Evolutionary conservation across 2,797 vertebrate genomes (phyloP).

Genomic region (Propithecus deckenii): DNA sequence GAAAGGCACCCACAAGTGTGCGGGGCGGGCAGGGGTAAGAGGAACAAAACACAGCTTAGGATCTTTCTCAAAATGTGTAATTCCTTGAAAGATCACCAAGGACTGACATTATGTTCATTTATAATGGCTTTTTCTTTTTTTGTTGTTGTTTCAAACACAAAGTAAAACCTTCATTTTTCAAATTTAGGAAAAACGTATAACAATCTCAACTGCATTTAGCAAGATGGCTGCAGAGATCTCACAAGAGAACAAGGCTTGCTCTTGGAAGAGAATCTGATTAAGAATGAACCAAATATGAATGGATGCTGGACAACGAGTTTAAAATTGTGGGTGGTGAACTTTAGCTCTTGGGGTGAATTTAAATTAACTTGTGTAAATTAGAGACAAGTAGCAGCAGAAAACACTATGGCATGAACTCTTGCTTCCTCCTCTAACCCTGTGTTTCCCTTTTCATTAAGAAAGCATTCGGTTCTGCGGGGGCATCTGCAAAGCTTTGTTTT

Average conservation of each 20-base stretch:
- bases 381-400: constrained; percentile 17
- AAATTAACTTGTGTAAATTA: constrained; percentile 40
- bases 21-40: neutral
- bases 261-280: constrained; percentile 23
- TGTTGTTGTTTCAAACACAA: neutral
- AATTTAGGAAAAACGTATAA: neutral
- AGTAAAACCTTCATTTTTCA: constrained; percentile 3
- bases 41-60: neutral
- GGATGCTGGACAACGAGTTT: constrained; percentile 2
- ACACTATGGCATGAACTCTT: neutral
- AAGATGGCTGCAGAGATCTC: neutral
- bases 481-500: neutral
- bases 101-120: neutral
- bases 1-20: neutral
- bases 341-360: neutral
- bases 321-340: neutral
- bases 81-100: neutral
- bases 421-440: neutral
- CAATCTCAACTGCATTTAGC: neutral
- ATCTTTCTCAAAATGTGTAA: neutral
- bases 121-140: neutral
- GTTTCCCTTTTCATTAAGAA: neutral
- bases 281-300: neutral
- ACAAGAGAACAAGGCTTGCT: neutral
- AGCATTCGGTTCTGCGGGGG: neutral